Conservation (phyloP, 2,113 vertebrate genomes). For the Alligator sinensis region DNA sequence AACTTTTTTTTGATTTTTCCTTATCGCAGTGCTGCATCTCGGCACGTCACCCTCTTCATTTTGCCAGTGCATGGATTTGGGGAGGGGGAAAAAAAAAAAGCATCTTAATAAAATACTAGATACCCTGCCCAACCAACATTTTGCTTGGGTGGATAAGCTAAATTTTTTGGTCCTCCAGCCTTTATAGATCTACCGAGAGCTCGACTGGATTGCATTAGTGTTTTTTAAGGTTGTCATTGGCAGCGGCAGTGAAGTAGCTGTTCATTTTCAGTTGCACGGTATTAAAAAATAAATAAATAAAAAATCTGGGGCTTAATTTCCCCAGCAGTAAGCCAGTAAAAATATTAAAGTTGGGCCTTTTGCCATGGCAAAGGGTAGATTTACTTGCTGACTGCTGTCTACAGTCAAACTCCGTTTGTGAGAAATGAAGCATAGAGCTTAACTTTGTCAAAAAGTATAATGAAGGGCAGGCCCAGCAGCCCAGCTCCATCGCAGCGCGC, state of each 20-base stretch:
- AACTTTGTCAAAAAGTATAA: constrained; percentile 64
- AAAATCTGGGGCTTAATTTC: constrained; percentile 66
- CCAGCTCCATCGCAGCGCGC: neutral
- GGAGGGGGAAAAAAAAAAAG: neutral
- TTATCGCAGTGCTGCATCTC: constrained; percentile 22
- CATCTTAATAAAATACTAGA: constrained; percentile 43
- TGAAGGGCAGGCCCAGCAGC: neutral
- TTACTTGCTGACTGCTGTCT: constrained; percentile 67
- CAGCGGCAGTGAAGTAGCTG: constrained; percentile 65
- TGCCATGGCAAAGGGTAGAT: constrained; percentile 66
- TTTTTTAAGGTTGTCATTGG: constrained; percentile 70
- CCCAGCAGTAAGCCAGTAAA: constrained; percentile 73
- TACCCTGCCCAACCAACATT: constrained; percentile 65
- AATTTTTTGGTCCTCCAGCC: constrained; percentile 60
- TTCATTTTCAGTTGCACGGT: constrained; percentile 75
- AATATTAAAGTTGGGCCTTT: constrained; percentile 73
- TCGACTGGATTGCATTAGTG: constrained; percentile 67
- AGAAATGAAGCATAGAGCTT: constrained; percentile 63
- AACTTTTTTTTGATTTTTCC: constrained; percentile 46
- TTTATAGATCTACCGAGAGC: constrained; percentile 73
- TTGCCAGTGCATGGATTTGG: neutral
- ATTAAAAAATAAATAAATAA: constrained; percentile 76
- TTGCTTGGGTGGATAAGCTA: constrained; percentile 73
- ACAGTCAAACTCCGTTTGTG: constrained; percentile 62
- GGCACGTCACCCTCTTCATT: constrained; percentile 25